Evolutionary conservation across 1,140 invertebrate genomes (phyloP), one percentile per base, ranked within the genome.

Genomic region (Neodiprion pinetum): DNA sequence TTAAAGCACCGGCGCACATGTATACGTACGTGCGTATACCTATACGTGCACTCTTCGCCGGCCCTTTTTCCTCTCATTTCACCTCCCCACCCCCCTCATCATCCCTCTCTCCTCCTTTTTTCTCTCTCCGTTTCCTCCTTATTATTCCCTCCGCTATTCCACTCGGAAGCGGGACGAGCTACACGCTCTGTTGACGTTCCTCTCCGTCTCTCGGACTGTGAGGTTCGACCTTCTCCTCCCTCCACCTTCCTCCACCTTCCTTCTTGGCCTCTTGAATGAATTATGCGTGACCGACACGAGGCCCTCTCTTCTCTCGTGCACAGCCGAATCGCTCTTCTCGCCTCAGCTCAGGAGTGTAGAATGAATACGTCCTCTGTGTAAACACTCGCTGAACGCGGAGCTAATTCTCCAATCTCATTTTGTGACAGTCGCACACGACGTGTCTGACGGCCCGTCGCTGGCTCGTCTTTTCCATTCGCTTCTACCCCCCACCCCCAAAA

Each of bases 241-340:
- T 61, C 9, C 17, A 21, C 9, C 11, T 9, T 61, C 53, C n/a
- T 17, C n/a, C 53, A 17, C 3, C 4, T 12, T 14, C 8, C 53
- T 61, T 61, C 53, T 61, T 61, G 53, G 11, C 53, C n/a, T 61
- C 53, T 61, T 61, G 53, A 61, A 61, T 61, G 53, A 61, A 61
- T 61, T 61, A 61, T 61, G 53, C 53, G 53, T 61, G 53, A 61
- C 53, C 53, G 53, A 61, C 53, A 17, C 11, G 53, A 61, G 53
- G 53, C 53, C 53, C 53, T 61, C 50, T 10, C 11, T 17, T 61
- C 53, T 61, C 53, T 61, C 53, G 53, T 5, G n/a, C 28, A 40
- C 2, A 61, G 53, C 11, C 53, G n/a, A 61, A 61, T 17, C 53
- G 28, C 53, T 61, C 11, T 11, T 9, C 53, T 5, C 53, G 53